A percentile compares a stretch with the other conserved stretches of the same genome.
Conservation (phyloP, 2,113 vertebrate genomes). For the Zootoca vivipara region DNA sequence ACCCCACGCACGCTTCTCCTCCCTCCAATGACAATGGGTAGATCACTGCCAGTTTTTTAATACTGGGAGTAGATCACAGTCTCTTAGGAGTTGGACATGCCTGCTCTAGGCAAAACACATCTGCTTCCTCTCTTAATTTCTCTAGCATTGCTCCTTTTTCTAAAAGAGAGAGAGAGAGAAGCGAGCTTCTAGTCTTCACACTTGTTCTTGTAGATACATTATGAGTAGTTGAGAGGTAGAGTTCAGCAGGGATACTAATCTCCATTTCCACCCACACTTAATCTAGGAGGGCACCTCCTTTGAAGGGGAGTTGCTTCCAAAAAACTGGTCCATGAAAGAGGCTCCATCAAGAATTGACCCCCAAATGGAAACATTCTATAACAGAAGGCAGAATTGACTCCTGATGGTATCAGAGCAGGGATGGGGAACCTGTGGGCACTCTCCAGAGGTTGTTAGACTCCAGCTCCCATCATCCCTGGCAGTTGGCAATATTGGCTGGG, state of each 20-base stretch:
- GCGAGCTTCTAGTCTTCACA: background rate
- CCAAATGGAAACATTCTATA: background rate
- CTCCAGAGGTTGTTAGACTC: background rate
- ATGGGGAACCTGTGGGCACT: background rate
- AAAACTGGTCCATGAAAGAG: background rate
- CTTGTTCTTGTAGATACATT: background rate
- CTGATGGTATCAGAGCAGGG: background rate
- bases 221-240: background rate
- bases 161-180: background rate
- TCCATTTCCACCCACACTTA: background rate
- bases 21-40: too few species aligned
- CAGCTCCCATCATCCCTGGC: background rate
- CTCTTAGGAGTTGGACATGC: too few species aligned
- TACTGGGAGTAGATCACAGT: too few species aligned
- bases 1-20: too few species aligned
- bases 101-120: background rate
- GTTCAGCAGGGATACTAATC: background rate
- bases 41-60: too few species aligned
- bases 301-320: background rate
- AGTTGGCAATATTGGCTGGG: background rate
- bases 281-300: too few species aligned
- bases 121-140: background rate
- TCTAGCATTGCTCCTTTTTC: background rate
- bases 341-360: background rate
- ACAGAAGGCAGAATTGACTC: background rate